Conservation (phyloP, 2,888 invertebrate genomes). For the Hirtodrosophila cameraria region DNA sequence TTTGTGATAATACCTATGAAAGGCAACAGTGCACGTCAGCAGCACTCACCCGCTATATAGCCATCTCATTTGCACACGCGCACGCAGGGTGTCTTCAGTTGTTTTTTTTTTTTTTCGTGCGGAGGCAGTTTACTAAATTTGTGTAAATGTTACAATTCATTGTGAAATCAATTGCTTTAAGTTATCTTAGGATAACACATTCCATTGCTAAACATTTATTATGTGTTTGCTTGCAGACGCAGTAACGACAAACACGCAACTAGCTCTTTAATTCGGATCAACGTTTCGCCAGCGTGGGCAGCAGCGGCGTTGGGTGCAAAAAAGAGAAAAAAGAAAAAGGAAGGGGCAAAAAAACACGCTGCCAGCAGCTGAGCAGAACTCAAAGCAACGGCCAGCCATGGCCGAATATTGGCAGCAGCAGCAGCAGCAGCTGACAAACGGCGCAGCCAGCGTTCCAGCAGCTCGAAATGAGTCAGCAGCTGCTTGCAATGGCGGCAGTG, state of each 20-base stretch:
- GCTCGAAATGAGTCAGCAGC: conserved; percentile 21
- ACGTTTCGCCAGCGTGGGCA: conserved; percentile 56
- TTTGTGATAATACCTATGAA: conserved; percentile 20
- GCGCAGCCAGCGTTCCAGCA: conserved; percentile 12
- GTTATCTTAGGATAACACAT: not conserved
- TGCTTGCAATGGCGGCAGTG: conserved; percentile 25
- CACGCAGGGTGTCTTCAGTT: conserved; percentile 41
- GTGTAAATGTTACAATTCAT: conserved; percentile 50
- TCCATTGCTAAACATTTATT: not conserved
- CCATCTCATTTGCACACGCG: conserved; percentile 50
- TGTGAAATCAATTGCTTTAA: conserved; percentile 46
- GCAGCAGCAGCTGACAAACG: conserved; percentile 23
- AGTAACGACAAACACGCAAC: conserved; percentile 10
- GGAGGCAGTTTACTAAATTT: conserved; percentile 46
- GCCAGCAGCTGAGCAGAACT: conserved; percentile 17
- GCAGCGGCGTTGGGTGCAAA: conserved; percentile 27
- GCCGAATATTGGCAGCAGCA: conserved; percentile 65
- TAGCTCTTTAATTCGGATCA: conserved; percentile 36
- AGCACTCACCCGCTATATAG: conserved; percentile 38
- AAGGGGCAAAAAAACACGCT: conserved; percentile 26
- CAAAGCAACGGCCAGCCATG: conserved; percentile 41
- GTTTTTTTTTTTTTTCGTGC: conserved; percentile 43
- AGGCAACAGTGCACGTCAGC: conserved; percentile 54
- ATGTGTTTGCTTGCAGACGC: conserved; percentile 30
- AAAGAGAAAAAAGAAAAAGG: conserved; percentile 60